Percentiles rank a stretch among this genome's conserved stretches.
Conservation (phyloP, 2,888 invertebrate species). For the Drosophila anomalata region DNA sequence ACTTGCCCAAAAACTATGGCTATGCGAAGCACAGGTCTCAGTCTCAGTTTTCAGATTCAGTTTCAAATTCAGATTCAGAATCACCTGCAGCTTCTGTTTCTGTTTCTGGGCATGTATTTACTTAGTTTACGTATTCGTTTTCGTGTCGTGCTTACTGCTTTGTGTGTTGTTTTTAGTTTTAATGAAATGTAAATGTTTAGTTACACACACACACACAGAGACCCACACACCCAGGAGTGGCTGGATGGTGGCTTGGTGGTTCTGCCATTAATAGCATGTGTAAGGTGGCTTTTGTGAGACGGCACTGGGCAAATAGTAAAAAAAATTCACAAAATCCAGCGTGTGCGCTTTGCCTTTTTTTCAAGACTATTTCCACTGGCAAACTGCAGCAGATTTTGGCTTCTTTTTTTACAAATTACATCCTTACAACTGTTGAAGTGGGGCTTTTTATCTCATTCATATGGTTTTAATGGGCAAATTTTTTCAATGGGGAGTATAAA, state of each 20-base stretch:
- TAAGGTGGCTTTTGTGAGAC: constrained; percentile 40
- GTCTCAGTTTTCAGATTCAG: neutral
- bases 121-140: constrained; percentile 67
- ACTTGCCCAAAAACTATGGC: constrained; percentile 29
- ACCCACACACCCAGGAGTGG: constrained; percentile 1
- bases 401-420: neutral
- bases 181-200: constrained; percentile 78
- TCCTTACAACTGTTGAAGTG: neutral
- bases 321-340: constrained; percentile 8
- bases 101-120: constrained; percentile 52
- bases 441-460: neutral
- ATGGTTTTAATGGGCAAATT: neutral
- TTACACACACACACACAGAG: constrained; percentile 57
- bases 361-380: constrained; percentile 19
- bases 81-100: neutral
- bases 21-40: constrained; percentile 8
- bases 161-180: constrained; percentile 76
- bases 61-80: constrained; percentile 8
- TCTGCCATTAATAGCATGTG: constrained; percentile 40
- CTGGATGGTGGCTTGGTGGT: constrained; percentile 13
- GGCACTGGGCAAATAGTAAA: constrained; percentile 29
- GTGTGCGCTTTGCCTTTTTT: constrained; percentile 6
- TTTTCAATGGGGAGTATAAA: neutral
- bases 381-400: neutral
- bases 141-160: constrained; percentile 72